phyloP scores from a whole-genome alignment of 2,888 invertebrate genomes.

The Nipponacmea schrenckii region DNA sequence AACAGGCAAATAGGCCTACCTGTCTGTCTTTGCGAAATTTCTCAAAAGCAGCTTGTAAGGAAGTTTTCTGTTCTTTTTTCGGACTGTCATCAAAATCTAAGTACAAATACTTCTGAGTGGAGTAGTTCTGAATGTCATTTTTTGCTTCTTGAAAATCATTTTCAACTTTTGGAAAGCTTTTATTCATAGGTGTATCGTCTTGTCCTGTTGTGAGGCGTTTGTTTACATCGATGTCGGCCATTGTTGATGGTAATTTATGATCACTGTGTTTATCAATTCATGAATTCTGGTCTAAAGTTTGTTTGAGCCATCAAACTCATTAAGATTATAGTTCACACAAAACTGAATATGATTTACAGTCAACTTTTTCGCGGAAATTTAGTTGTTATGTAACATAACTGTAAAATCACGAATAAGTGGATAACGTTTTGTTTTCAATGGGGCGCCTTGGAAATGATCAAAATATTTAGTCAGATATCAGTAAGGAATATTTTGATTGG shows the following conservation, averaged over 20 bases:
- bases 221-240: constrained; percentile 8
- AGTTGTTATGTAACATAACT: no score
- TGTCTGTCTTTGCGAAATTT: constrained; percentile 33
- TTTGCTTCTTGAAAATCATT: background rate
- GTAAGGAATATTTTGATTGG: no score
- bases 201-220: constrained; percentile 19
- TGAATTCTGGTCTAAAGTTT: no score
- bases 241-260: background rate
- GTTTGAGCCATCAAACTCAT: no score
- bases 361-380: no score
- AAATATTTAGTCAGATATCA: constrained; percentile 15
- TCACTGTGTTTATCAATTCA: background rate
- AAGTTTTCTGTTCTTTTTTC: constrained; percentile 21
- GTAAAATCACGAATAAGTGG: no score
- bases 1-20: constrained; percentile 27
- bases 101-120: constrained; percentile 16
- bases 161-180: background rate
- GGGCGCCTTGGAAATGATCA: constrained; percentile 33
- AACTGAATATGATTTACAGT: no score
- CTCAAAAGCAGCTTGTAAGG: constrained; percentile 32
- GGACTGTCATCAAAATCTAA: constrained; percentile 27
- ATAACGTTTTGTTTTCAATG: constrained; percentile 25
- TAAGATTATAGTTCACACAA: no score
- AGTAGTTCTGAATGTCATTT: constrained; percentile 5
- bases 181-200: background rate